Conservation (phyloP, 2,797 vertebrate species). For the Peromyscus aztecus region DNA sequence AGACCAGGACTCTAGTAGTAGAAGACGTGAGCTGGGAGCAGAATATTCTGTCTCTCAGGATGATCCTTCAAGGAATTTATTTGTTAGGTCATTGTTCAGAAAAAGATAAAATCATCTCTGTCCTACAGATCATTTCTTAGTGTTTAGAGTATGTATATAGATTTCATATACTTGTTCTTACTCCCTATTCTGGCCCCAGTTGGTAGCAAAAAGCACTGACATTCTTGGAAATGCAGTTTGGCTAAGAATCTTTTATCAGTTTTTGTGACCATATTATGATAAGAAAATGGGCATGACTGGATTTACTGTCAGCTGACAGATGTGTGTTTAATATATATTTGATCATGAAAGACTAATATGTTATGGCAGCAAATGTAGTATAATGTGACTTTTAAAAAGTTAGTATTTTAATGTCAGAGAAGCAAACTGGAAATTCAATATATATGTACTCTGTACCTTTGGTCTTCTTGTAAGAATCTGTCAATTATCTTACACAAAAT, state of each 20-base stretch:
- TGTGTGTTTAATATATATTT: not conserved
- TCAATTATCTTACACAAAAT: constrained; percentile 72
- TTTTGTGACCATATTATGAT: constrained; percentile 42
- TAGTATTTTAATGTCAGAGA: constrained; percentile 33
- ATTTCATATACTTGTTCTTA: constrained; percentile 2
- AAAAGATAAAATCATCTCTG: not conserved
- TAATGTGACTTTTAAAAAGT: not conserved
- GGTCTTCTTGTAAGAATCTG: constrained; percentile 61
- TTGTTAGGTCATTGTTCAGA: constrained; percentile 32
- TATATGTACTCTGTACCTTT: not conserved
- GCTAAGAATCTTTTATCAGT: constrained; percentile 63
- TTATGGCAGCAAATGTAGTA: not conserved
- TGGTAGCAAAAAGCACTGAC: constrained; percentile 63
- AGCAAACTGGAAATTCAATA: constrained; percentile 32
- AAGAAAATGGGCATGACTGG: constrained; percentile 74
- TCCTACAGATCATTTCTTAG: not conserved
- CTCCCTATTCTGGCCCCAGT: constrained; percentile 67
- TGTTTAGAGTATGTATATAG: not conserved
- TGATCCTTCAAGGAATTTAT: not conserved
- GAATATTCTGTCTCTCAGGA: not conserved
- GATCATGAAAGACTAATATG: not conserved
- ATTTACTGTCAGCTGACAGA: constrained; percentile 68
- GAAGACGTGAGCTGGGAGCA: not conserved
- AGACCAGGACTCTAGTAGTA: not conserved
- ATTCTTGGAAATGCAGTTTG: constrained; percentile 28